Base-by-base conservation (phyloP, 2,113 vertebrate genomes). In the Gallinago paraguaiae region DNA sequence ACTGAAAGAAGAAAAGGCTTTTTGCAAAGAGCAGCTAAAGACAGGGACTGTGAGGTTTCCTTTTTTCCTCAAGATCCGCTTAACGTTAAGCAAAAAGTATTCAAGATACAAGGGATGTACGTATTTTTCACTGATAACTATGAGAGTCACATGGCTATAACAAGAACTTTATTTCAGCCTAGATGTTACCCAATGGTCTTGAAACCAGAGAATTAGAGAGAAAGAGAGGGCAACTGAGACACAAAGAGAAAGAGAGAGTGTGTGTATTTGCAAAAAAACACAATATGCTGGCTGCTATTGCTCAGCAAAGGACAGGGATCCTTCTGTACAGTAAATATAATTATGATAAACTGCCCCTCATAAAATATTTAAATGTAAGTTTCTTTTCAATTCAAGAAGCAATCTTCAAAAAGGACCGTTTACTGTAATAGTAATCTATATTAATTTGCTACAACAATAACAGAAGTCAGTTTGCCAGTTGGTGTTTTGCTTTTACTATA, bases 401-500 rank as follows among this genome's bases (percentile, higher is more conserved):
- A 68, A 46, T 14, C 50, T 79, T 94, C 35, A 59, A 67, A 92
- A 94, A 89, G 54, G 53, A 35, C 14, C 33, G 5, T 95, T 87
- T 79, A 53, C 82, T 93, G 65, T 74, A 92, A 79, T 48, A 83
- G 65, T 82, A 86, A 95, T 71, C 74, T 67, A 43, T 91, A 89
- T 91, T 88, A 69, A 97, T 94, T 82, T 88, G 83, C 53, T 90
- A 72, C 86, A 96, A 95, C 79, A 81, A 90, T 90, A 85, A 90
- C 84, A 96, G 65, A 89, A 87, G 41, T 72, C 39, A 89, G 39
- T 75, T 94, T 94, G 76, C 90, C 95, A 93, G 84, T 92, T 95
- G 82, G 82, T 91, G 84, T 96, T 96, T 95, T 96, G 74, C 53
- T 97, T 95, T 97, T 96, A 96, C 81, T 95, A 88, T 92, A 96